Evolutionary conservation across 2,888 invertebrate genomes (phyloP).

Genomic region (Tinea semifulvella): DNA sequence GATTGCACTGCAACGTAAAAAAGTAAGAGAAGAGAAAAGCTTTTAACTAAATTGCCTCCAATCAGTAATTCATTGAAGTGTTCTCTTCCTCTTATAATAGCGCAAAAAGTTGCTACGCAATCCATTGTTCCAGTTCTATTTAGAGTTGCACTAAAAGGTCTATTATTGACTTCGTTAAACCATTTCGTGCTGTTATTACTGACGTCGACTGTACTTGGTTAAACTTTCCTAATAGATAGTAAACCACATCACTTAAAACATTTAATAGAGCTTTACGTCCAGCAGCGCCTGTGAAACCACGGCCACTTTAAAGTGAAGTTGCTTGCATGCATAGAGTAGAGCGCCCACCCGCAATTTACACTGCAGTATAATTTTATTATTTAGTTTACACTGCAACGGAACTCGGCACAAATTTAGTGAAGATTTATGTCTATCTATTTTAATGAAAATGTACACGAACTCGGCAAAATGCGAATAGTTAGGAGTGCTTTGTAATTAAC

Average conservation of each 20-base stretch:
- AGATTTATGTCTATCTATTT: no score
- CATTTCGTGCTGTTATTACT: background rate
- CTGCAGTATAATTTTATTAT: no score
- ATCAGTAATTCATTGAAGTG: no score
- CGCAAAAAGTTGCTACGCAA: background rate
- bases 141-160: slow-evolving; percentile 3
- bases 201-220: background rate
- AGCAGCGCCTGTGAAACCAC: slow-evolving; percentile 12
- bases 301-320: slow-evolving; percentile 55
- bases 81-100: no score
- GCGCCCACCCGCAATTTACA: no score
- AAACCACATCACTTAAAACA: slow-evolving; percentile 35
- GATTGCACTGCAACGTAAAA: background rate
- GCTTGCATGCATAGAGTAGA: slow-evolving; percentile 59
- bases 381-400: no score
- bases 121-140: background rate
- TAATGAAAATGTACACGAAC: no score
- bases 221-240: slow-evolving; percentile 1
- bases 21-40: background rate
- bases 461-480: no score
- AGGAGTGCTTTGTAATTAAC: no score
- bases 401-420: no score
- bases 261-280: slow-evolving; percentile 61
- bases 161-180: background rate
- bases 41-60: background rate